These are phyloP conservation scores for Campoletis sonorensis DNA, from an alignment of 1,140 invertebrate species.

Conservation along the genomic window DNA sequence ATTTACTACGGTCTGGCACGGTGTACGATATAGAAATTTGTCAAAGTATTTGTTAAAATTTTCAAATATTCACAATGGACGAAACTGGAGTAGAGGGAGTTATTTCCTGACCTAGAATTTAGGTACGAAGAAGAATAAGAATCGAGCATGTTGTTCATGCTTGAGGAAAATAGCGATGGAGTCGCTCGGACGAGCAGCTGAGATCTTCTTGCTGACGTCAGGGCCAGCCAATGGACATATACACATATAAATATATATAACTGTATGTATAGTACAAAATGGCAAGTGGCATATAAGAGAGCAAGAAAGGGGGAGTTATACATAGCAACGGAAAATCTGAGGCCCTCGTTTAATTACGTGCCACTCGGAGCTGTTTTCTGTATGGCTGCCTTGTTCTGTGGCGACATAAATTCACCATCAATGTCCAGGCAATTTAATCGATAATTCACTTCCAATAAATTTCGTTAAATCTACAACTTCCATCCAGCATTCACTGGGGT, in stretches of 20 bases:
- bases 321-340: not conserved
- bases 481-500: not conserved
- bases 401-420: not conserved
- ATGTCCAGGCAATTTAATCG: conserved; percentile 12
- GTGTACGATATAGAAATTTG: too few relatives aligned
- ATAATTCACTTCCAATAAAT: not conserved
- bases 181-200: not conserved
- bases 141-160: not conserved
- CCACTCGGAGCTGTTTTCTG: not conserved
- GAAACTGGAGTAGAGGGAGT: too few relatives aligned
- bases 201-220: not conserved
- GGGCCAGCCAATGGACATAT: not conserved
- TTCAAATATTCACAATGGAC: too few relatives aligned
- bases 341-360: not conserved
- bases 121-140: not conserved
- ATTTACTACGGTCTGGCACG: too few relatives aligned
- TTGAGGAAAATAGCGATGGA: not conserved
- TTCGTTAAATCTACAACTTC: not conserved
- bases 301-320: not conserved
- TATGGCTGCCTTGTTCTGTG: not conserved
- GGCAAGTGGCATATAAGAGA: conserved; percentile 5
- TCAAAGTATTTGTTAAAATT: too few relatives aligned
- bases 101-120: too few relatives aligned
- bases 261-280: not conserved
- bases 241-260: not conserved